These are phyloP conservation scores for Bos javanicus DNA, from an alignment of 2,113 vertebrate genomes.

Conservation along the genomic window DNA sequence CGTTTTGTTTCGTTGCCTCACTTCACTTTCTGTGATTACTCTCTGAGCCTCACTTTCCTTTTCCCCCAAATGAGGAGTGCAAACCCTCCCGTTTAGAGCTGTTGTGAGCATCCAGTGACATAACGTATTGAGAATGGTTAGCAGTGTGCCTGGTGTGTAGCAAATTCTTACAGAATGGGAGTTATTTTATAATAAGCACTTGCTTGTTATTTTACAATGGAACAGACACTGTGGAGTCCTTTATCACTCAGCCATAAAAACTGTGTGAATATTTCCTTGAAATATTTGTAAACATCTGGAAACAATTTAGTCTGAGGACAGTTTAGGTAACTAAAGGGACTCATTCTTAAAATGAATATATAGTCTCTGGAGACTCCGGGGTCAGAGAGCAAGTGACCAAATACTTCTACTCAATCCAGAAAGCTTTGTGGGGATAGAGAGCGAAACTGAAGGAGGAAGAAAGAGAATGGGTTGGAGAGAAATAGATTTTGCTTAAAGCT, in stretches of 20 bases:
- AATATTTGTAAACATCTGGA: conserved; percentile 76
- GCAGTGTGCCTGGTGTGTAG: background rate
- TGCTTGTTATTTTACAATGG: conserved; percentile 6
- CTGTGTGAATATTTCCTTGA: conserved; percentile 52
- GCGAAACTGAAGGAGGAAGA: background rate
- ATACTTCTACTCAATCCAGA: conserved; percentile 28
- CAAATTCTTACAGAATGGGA: background rate
- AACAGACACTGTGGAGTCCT: conserved; percentile 56
- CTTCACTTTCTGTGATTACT: background rate
- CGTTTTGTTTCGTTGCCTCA: accelerated
- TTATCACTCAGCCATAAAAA: conserved; percentile 63
- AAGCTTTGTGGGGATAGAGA: conserved; percentile 26
- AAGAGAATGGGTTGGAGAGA: background rate
- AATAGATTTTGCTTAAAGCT: background rate
- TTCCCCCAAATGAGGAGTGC: background rate
- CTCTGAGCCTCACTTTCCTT: background rate
- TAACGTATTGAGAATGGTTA: background rate
- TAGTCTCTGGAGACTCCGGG: conserved; percentile 57
- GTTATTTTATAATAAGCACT: conserved; percentile 11
- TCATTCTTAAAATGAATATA: conserved; percentile 74
- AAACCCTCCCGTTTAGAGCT: too few species aligned
- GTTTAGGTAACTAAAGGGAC: conserved; percentile 73
- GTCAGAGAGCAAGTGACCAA: conserved; percentile 72
- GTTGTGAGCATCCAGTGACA: background rate
- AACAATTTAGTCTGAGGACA: conserved; percentile 64